Base-by-base conservation (phyloP, 2,797 vertebrate genomes). In the Crypturellus tataupa region DNA sequence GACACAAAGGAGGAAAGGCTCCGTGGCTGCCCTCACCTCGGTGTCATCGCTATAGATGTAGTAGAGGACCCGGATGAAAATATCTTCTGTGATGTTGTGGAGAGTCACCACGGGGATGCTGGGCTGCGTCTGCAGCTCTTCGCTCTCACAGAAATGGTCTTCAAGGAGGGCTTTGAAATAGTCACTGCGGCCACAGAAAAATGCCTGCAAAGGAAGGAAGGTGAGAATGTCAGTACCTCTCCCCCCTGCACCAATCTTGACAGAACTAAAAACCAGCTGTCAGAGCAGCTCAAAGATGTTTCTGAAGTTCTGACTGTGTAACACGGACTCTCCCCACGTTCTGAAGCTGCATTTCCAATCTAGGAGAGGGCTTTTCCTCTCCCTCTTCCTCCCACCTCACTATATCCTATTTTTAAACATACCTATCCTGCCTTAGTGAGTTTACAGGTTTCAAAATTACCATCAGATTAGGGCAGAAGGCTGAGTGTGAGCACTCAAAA, bases 161-260 rank as follows among this genome's bases (percentile, higher is more conserved):
- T 99, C 98, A 94, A 99, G 95, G 63, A 99, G 96, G 21, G 99
- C 99, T 96, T 99, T 99, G 96, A 99, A 99, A 96, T 99, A 99
- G 97, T 99, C 99, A 72, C 99, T 99, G 42, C 99, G 99, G 71
- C 99, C 99, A 67, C 99, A 99, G 98, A 99, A 99, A 98, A 99
- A 99, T 3, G 98, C 99, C 99, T 99, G 96, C 82, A 94, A 63
- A 88, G 62, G 65, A 80, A 73, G 31, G 77, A 35, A 88, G 49
- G 58, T 6, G 46, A 78, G 33, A 70, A 37, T 14, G 68, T 4
- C 56, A 55, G 19, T 33, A 47, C 35, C 51, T 55, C n/a, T 85
- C 62, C 44, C 79, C 49, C 60, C 9, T 44, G 63, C 35, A 60
- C 17, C 55, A 77, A 82, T 35, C 7, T 47, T 53, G 77, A 73